Conservation (phyloP, 2,113 vertebrate genomes). For the Clarias batrachus region DNA sequence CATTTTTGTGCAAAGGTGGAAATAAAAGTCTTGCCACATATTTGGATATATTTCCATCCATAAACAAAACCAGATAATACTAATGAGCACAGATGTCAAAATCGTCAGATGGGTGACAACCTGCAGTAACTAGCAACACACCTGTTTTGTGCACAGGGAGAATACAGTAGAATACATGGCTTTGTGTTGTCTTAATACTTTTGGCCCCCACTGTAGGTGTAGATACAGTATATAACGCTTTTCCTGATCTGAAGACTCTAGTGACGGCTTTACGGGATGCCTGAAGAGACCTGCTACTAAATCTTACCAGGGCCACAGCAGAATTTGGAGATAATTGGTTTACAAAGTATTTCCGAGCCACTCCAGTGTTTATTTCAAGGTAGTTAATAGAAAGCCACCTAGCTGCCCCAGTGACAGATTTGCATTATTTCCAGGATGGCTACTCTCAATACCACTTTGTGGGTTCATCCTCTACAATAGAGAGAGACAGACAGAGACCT, state of each 20-base stretch:
- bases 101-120: too few species aligned
- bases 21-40: too few species aligned
- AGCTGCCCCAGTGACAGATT: background rate
- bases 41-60: too few species aligned
- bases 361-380: background rate
- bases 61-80: too few species aligned
- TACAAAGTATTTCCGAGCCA: background rate
- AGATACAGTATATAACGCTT: background rate
- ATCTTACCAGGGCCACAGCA: background rate
- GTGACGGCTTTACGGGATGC: background rate
- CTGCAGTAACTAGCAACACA: too few species aligned
- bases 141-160: too few species aligned
- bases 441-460: constrained; percentile 98
- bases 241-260: background rate
- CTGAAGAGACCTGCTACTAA: background rate
- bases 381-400: background rate
- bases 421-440: constrained; percentile 80
- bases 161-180: too few species aligned
- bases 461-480: constrained; percentile 96
- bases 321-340: background rate
- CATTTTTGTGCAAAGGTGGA: too few species aligned
- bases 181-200: too few species aligned
- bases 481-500: constrained; percentile 93
- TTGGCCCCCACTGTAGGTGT: background rate
- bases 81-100: too few species aligned